Evolutionary conservation across 1,140 invertebrate genomes (phyloP), one percentile per base, ranked within the genome.

Genomic region (Globodera rostochiensis): DNA sequence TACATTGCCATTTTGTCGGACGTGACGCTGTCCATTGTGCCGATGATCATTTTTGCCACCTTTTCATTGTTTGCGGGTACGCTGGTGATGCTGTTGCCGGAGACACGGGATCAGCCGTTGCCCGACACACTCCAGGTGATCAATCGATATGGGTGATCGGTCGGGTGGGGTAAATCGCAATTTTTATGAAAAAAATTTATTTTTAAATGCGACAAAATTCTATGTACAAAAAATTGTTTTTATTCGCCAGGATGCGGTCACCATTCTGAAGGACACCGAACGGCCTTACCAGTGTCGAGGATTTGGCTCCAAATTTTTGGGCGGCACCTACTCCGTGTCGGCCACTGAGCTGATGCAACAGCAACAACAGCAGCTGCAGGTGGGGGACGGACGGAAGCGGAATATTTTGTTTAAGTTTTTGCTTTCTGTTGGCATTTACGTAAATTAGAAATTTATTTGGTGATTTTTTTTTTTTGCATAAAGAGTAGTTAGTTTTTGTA

Each of bases 11-110:
- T 89, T 71, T 57, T 90, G 21, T 90, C 88, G 8, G 88, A 89
- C 79, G 85, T 90, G n/a, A 89, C 89, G 6, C 76, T 90, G 21
- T 87, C 89, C n/a, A 84, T 90, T 57, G 88, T 89, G 69, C 88
- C 88, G 8, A 89, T 89, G 88, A 89, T 89, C 19, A 89, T 89
- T 64, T 89, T 89, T 76, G 82, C 86, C 36, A 79, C 86, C 11
- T 90, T 90, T 75, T 90, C 89, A 5, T 76, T 90, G 19, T 82
- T 89, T 69, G 89, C 89, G n/a, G 88, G 86, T 25, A 83, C 84
- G 64, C 50, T 90, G 9, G 89, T 90, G 19, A 80, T 84, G 64
- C 66, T 89, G 46, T 73, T 89, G 36, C 89, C 89, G 13, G 88
- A 89, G 75, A 89, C 88, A 8, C 80, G 83, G 25, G 89, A 90